Percentiles rank a stretch among this genome's conserved stretches.
phyloP scores from a whole-genome alignment of 2,888 invertebrate genomes.

The Ceratothoa steindachneri region DNA sequence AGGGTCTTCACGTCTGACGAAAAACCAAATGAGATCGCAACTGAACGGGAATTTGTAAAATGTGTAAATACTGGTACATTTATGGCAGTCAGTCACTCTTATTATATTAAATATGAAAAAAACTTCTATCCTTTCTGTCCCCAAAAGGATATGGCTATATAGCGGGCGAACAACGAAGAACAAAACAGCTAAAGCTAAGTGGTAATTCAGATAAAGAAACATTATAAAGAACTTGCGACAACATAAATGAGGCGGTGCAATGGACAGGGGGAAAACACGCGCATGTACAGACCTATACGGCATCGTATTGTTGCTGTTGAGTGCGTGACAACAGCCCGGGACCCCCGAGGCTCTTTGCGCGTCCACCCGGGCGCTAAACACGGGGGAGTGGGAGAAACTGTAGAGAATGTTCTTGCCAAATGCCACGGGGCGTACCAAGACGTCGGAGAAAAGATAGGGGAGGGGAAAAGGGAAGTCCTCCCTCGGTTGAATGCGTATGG shows the following conservation, averaged over 20 bases:
- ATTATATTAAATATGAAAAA: too few relatives aligned
- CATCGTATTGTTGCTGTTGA: conserved; percentile 34
- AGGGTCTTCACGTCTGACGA: conserved; percentile 45
- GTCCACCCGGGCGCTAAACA: neutral
- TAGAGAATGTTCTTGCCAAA: neutral
- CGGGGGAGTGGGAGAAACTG: neutral
- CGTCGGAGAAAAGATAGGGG: neutral
- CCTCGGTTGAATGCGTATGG: neutral
- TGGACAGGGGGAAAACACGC: neutral
- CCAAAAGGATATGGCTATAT: too few relatives aligned
- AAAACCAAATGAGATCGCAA: conserved; percentile 3
- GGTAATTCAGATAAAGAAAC: too few relatives aligned
- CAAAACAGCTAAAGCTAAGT: too few relatives aligned
- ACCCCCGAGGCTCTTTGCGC: conserved; percentile 19
- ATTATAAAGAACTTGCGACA: neutral
- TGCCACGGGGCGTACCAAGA: neutral
- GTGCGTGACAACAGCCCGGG: conserved; percentile 28
- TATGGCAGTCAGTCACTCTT: too few relatives aligned
- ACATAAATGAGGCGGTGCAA: neutral
- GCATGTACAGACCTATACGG: conserved; percentile 32
- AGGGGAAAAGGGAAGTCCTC: neutral
- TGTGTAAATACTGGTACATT: neutral
- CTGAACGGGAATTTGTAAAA: neutral
- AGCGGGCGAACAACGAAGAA: too few relatives aligned
- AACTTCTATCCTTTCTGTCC: too few relatives aligned